These are phyloP conservation scores for Brachynemurus nebulosus DNA, from an alignment of 2,888 invertebrate species.

Conservation along the genomic window DNA sequence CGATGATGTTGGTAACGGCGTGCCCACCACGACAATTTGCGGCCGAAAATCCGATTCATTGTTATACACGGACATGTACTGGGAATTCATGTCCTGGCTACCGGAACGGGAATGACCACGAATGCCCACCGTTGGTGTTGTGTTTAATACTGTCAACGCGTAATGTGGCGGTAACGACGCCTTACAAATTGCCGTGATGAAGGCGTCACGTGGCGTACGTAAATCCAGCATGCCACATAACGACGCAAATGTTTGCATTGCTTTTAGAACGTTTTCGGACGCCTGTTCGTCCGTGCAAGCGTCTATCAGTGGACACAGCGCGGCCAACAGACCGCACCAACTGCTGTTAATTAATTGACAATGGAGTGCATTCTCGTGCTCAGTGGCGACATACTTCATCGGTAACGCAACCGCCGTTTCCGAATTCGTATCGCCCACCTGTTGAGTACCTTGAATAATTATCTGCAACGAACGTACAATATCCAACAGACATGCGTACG, in stretches of 20 bases:
- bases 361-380: constrained; percentile 37
- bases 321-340: constrained; percentile 89
- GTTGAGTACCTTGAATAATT: constrained; percentile 34
- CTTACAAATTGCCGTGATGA: constrained; percentile 88
- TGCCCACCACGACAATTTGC: constrained; percentile 95
- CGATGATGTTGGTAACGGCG: constrained; percentile 77
- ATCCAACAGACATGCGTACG: constrained; percentile 86
- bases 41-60: constrained; percentile 70
- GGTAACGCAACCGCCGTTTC: constrained; percentile 22
- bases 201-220: constrained; percentile 77
- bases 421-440: constrained; percentile 13
- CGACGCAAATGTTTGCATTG: constrained; percentile 80
- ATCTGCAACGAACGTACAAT: constrained; percentile 74
- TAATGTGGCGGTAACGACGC: constrained; percentile 94
- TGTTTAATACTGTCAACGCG: constrained; percentile 72
- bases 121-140: constrained; percentile 37
- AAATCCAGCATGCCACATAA: constrained; percentile 75
- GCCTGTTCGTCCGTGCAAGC: constrained; percentile 90
- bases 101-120: constrained; percentile 34
- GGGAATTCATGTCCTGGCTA: constrained; percentile 38
- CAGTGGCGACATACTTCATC: constrained; percentile 31
- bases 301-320: constrained; percentile 81
- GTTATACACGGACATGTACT: constrained; percentile 33
- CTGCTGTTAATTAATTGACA: constrained; percentile 80
- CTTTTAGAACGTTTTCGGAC: constrained; percentile 81